These are phyloP conservation scores for Varecia variegata DNA, from an alignment of 2,797 vertebrate species.

Conservation along the genomic window DNA sequence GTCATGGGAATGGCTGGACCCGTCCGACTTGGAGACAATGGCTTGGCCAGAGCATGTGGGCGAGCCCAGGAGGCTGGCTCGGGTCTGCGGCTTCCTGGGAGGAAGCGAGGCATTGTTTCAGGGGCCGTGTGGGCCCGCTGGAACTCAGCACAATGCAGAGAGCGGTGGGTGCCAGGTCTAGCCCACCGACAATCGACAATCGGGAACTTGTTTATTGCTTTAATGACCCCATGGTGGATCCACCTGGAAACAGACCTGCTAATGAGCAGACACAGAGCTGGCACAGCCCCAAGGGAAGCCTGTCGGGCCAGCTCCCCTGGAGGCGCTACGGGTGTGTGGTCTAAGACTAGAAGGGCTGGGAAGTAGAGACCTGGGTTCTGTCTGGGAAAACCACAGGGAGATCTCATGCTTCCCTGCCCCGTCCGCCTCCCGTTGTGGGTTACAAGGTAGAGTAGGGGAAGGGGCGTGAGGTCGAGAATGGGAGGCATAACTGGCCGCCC, in stretches of 20 bases:
- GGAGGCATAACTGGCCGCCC: not conserved
- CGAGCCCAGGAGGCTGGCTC: slow-evolving; percentile 73
- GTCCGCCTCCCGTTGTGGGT: not conserved
- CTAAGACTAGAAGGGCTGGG: slow-evolving; percentile 56
- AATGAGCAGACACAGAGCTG: slow-evolving; percentile 72
- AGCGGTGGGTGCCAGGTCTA: slow-evolving; percentile 56
- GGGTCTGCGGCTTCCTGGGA: slow-evolving; percentile 78
- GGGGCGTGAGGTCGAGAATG: not conserved
- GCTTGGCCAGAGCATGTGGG: slow-evolving; percentile 78
- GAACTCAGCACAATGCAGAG: slow-evolving; percentile 65
- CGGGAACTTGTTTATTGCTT: slow-evolving; percentile 66
- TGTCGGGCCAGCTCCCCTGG: slow-evolving; percentile 73
- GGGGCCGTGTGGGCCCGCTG: slow-evolving; percentile 71
- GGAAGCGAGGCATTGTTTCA: slow-evolving; percentile 83
- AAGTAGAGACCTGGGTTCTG: slow-evolving; percentile 47
- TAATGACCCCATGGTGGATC: slow-evolving; percentile 54
- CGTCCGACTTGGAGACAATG: slow-evolving; percentile 75
- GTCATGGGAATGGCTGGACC: slow-evolving; percentile 76
- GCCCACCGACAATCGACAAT: slow-evolving; percentile 3
- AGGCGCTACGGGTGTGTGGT: slow-evolving; percentile 72
- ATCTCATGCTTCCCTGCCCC: not conserved
- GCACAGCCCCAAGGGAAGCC: slow-evolving; percentile 75
- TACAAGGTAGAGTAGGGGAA: not conserved
- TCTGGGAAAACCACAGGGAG: slow-evolving; percentile 71
- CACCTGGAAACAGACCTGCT: slow-evolving; percentile 77